Evolutionary conservation across 2,797 vertebrate species (phyloP), one percentile per base, ranked within the genome.

Genomic region (Danionella dracula): DNA sequence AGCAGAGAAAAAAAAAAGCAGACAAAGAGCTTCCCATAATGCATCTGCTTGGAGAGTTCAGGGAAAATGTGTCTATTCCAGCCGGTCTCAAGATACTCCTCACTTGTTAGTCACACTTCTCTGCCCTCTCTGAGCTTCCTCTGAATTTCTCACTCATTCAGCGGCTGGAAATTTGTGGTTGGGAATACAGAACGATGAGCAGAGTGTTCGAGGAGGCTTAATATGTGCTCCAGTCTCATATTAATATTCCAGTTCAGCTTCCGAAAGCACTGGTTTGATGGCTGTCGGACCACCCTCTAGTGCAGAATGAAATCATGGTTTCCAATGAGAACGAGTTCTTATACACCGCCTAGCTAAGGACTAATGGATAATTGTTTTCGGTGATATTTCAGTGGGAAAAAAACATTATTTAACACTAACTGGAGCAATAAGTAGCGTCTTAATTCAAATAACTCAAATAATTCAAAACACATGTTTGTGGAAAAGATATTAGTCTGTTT

Each of bases 21-120:
- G 41, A 42, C 21, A 48, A 34, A 56, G 38, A 71, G 10, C 41
- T 55, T 62, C 66, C 23, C 41, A 68, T 68, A 57, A 71, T 61
- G 61, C 50, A 65, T 16, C 37, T 40, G 17, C 38, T 71, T 49
- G 49, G 35, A 65, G 38, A 65, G 32, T 57, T 64, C 51, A 59
- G 21, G 58, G 44, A 12, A 69, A 68, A 50, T 21, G 2, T 16
- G 37, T 27, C 21, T 29, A 27, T 50, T 68, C 48, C 32, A 55
- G 57, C 29, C n/a, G n/a, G n/a, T n/a, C n/a, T n/a, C n/a, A 27
- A 55, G 20, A 55, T 19, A 46, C 8, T 32, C 13, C 37, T 59
- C 17, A 37, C 41, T 65, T 54, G 63, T 41, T 56, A 40, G 53
- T 21, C 44, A 9, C 23, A 34, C 9, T 20, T 56, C 45, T 7